A percentile compares a stretch with the other conserved stretches of the same genome.
Conservation (phyloP, 2,113 vertebrate genomes). For the Pseudopodoces humilis region DNA sequence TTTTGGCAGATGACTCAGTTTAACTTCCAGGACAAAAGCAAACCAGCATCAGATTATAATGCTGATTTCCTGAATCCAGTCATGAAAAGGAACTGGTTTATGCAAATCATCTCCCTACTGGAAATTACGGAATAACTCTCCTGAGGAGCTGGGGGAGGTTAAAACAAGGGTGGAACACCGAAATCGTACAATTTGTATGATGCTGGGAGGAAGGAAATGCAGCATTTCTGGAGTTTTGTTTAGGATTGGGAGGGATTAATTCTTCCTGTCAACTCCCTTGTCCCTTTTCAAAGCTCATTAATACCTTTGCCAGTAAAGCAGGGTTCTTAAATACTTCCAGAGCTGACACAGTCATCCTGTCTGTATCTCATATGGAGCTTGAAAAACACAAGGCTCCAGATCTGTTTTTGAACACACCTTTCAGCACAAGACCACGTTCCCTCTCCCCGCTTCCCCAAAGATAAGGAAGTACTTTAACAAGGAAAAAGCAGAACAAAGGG, state of each 20-base stretch:
- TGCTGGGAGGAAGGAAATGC: constrained; percentile 69
- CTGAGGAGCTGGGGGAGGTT: not conserved
- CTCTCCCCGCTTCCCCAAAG: not conserved
- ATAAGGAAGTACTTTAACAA: not conserved
- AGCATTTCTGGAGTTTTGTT: constrained; percentile 50
- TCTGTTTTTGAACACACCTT: not conserved
- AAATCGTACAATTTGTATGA: constrained; percentile 14
- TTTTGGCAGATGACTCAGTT: constrained; percentile 42
- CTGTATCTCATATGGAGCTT: not conserved
- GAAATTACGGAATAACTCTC: constrained; percentile 72
- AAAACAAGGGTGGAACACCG: not conserved
- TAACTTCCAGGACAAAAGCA: constrained; percentile 53
- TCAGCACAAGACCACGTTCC: not conserved
- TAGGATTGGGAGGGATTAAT: constrained; percentile 20
- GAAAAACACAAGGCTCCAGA: not conserved
- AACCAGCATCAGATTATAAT: constrained; percentile 31
- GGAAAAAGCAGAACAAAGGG: not conserved
- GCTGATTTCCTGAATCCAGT: constrained; percentile 52
- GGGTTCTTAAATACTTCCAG: not conserved
- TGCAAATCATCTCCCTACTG: constrained; percentile 72
- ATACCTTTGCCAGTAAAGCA: constrained; percentile 22
- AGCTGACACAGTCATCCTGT: not conserved
- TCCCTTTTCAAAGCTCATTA: constrained; percentile 30
- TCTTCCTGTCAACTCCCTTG: constrained; percentile 41
- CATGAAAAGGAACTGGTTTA: constrained; percentile 57